A percentile compares a stretch with the other conserved stretches of the same genome.
phyloP scores from a whole-genome alignment of 2,113 vertebrate species.

The Chinchilla lanigera region DNA sequence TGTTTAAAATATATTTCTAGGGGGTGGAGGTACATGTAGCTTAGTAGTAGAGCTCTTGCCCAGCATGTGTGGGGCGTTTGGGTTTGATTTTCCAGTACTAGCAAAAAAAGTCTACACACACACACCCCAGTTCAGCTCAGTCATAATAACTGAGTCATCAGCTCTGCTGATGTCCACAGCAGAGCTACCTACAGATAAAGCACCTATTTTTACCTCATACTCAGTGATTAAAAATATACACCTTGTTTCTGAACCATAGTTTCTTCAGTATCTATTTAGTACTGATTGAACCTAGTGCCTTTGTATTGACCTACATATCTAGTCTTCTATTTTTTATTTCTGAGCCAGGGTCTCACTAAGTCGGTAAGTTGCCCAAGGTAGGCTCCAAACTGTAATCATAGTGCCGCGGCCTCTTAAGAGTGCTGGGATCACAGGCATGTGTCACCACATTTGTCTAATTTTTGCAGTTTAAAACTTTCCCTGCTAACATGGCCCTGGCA shows the following conservation, averaged over 20 bases:
- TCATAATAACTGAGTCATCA: slow-evolving; percentile 58
- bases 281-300: neutral
- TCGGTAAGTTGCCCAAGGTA: neutral
- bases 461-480: slow-evolving; percentile 72
- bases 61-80: slow-evolving; percentile 47
- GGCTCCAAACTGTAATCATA: neutral
- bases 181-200: slow-evolving; percentile 65
- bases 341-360: neutral
- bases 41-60: neutral
- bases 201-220: slow-evolving; percentile 63
- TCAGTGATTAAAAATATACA: slow-evolving; percentile 71
- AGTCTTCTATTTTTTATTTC: neutral
- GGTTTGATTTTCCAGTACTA: neutral
- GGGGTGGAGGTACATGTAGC: neutral
- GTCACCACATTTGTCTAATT: neutral
- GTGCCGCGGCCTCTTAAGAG: neutral
- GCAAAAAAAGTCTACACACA: neutral
- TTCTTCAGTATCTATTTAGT: neutral
- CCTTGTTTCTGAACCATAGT: slow-evolving; percentile 72
- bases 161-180: slow-evolving; percentile 41
- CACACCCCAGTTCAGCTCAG: neutral
- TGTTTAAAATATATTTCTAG: slow-evolving; percentile 80
- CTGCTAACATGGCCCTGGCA: slow-evolving; percentile 75
- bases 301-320: neutral
- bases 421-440: neutral